These are phyloP conservation scores for Temnothorax longispinosus DNA, from an alignment of 1,140 invertebrate species.

Conservation along the genomic window DNA sequence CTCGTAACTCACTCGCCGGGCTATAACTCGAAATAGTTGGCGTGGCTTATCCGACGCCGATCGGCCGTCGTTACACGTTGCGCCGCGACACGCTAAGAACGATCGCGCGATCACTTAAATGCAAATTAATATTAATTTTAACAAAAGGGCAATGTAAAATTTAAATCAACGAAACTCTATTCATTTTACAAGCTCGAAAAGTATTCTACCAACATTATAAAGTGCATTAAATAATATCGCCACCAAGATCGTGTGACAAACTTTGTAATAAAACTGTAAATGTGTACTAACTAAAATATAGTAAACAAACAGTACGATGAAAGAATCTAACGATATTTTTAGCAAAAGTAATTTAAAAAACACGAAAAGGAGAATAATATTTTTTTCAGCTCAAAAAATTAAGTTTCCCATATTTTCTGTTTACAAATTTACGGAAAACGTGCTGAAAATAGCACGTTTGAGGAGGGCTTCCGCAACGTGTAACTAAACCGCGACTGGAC, in stretches of 20 bases:
- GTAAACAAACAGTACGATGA: neutral
- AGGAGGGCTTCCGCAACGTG: conserved; percentile 70
- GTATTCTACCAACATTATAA: neutral
- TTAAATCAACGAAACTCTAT: neutral
- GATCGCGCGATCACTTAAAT: neutral
- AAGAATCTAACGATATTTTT: neutral
- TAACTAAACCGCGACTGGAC: conserved; percentile 70
- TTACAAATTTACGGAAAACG: neutral
- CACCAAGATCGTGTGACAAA: neutral
- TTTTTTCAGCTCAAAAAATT: neutral
- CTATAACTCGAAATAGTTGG: conserved; percentile 82
- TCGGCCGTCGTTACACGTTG: conserved; percentile 76
- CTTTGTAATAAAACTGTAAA: neutral
- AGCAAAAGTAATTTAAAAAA: neutral
- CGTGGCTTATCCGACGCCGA: conserved; percentile 78
- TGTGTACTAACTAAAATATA: neutral
- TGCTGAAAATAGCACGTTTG: neutral
- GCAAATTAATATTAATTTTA: conserved; percentile 6
- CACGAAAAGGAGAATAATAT: neutral
- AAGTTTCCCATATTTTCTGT: neutral
- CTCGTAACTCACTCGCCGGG: conserved; percentile 71
- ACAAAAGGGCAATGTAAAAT: neutral
- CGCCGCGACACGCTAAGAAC: conserved; percentile 44
- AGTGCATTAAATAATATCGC: neutral
- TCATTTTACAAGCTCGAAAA: neutral